Evolutionary conservation across 2,113 vertebrate species (phyloP), one percentile per base, ranked within the genome.

Genomic region (Heteronetta atricapilla): DNA sequence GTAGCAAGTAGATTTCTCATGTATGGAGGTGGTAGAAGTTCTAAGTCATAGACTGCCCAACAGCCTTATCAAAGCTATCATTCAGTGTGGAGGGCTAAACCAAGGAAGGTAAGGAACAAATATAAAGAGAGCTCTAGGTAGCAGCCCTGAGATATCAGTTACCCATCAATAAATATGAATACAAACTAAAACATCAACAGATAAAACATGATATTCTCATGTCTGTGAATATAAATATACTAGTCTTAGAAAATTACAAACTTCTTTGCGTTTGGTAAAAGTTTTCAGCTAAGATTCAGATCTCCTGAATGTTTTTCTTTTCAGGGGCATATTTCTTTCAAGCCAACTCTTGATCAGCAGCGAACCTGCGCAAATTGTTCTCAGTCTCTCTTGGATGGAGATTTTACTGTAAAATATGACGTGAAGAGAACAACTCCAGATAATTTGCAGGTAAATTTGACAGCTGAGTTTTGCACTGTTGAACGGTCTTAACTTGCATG

Each of bases 371-470:
- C 97, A 52, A 96, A 69, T 8, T 99, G 99, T 91, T 96, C 97
- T 6, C 94, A 98, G 11, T 91, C 98, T 15, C 96, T 98, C 64
- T 75, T 99, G 96, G 97, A 99, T 50, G 99, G 99, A 79, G 98
- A 99, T 86, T 98, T 99, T 93, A 97, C 91, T 74, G 96, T 99
- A 82, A 98, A 69, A 70, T 99, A 99, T 2, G 99, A 99, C 46
- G 99, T 99, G 77, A 98, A 98, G 56, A 98, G 99, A 95, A 95
- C 97, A 69, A 79, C 89, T 33, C 88, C 95, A 42, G 98, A 99
- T 87, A 98, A 98, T 89, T 94, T 99, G 55, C 97, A 98, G 98
- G 99, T 99, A 94, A 97, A 97, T 83, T 33, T 26, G 36, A 50
- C 48, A 69, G 33, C 69, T 68, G 82, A 80, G 56, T 73, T 75